These are phyloP conservation scores for Enteromius trimaculatus DNA, from an alignment of 2,797 vertebrate genomes.

Conservation along the genomic window DNA sequence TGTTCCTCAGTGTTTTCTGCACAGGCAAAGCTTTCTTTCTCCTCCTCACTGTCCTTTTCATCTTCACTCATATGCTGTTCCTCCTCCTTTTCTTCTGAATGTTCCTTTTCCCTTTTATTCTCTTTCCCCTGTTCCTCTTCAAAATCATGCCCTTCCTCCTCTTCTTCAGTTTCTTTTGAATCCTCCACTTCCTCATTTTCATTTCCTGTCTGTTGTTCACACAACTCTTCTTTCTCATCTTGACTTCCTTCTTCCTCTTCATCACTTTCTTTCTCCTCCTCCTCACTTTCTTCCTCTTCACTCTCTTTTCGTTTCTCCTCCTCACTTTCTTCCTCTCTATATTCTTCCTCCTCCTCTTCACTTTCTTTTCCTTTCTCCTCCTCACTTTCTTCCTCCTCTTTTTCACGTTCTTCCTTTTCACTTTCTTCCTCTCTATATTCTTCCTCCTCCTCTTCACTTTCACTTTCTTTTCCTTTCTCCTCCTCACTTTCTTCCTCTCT, in stretches of 20 bases:
- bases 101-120: not conserved
- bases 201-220: not conserved
- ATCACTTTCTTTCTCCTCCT: not conserved
- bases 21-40: not conserved
- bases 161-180: not conserved
- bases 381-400: too few relatives aligned
- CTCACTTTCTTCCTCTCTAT: too few relatives aligned
- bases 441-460: not conserved
- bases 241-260: not conserved
- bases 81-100: not conserved
- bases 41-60: not conserved
- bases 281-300: not conserved
- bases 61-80: not conserved
- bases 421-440: too few relatives aligned
- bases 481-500: constrained; percentile 6
- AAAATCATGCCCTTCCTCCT: not conserved
- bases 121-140: not conserved
- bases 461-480: not conserved
- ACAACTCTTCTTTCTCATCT: not conserved
- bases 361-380: not conserved
- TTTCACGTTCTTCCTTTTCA: not conserved
- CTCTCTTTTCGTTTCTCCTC: not conserved
- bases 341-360: too few relatives aligned
- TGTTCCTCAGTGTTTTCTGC: constrained; percentile 1
- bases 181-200: not conserved